Evolutionary conservation across 2,888 invertebrate species (phyloP), one percentile per base, ranked within the genome.

Genomic region (Mythimna pallens): DNA sequence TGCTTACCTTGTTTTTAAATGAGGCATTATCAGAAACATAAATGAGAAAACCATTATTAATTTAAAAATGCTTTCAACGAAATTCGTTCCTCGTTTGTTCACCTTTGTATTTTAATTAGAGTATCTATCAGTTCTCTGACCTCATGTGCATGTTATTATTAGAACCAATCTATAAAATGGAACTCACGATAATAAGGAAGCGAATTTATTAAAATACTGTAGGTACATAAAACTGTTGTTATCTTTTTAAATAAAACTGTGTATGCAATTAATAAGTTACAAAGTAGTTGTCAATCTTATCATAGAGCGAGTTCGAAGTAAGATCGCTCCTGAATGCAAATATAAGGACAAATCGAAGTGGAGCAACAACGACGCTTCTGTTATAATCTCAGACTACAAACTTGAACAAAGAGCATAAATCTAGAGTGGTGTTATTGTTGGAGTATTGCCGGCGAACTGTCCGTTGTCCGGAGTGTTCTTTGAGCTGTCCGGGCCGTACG

Each of bases 361-460:
- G 52, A 69, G 55, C 57, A 47, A 70, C 66, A 54, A 69, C 54
- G 34, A 61, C 50, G 63, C 65, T 50, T 54, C 43, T 57, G 66
- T 59, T 58, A 34, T 79, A 63, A 58, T 80, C 83, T 73, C 36
- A 62, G 63, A 66, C 62, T 50, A 62, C 57, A 36, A 69, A 83
- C 68, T 83, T 57, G 59, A 80, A 74, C 80, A 83, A 80, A 83
- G 75, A 65, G 68, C 83, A 83, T 80, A 69, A 63, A 83, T 80
- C 67, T 73, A 36, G 34, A 73, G 65, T 69, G 54, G 34, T 80
- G 65, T 65, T 70, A 80, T 65, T 75, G 80, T 83, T 83, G 54
- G 34, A 66, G 43, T 64, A 52, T 30, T 78, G 59, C 74, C 59
- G 66, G 80, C 74, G 58, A 43, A 40, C 66, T 71, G 66, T 71